phyloP scores from a whole-genome alignment of 2,888 invertebrate species.

The Microctonus brassicae region DNA sequence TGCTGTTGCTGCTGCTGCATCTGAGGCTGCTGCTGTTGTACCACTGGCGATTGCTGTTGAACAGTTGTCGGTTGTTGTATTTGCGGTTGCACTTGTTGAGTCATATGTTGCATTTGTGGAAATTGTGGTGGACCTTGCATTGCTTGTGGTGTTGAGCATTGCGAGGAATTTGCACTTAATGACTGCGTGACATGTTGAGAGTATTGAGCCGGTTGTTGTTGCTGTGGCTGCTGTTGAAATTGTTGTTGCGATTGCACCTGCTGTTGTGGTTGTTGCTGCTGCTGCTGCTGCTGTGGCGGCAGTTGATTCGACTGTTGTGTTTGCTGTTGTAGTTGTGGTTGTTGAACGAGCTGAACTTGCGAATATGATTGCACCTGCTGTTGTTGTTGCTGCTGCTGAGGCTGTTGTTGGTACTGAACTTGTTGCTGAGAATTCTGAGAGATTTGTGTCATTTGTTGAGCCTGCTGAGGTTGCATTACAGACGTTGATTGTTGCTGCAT shows the following conservation, averaged over 20 bases:
- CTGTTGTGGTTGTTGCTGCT: constrained; percentile 54
- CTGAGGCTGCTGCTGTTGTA: constrained; percentile 72
- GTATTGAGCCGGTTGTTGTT: constrained; percentile 59
- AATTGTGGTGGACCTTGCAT: constrained; percentile 65
- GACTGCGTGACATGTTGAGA: constrained; percentile 57
- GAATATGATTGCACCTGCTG: constrained; percentile 59
- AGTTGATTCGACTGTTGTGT: constrained; percentile 71
- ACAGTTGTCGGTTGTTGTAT: constrained; percentile 67
- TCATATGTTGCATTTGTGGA: constrained; percentile 56
- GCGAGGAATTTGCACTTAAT: constrained; percentile 59
- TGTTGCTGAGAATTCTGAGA: constrained; percentile 54
- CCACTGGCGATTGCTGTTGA: constrained; percentile 68
- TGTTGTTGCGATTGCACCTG: too few relatives aligned
- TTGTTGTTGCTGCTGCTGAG: constrained; percentile 56
- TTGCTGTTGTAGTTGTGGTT: constrained; percentile 58
- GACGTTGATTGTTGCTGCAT: constrained; percentile 62
- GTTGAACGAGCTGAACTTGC: constrained; percentile 67
- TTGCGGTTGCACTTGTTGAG: constrained; percentile 40
- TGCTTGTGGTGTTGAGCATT: constrained; percentile 66
- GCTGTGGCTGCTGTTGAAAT: constrained; percentile 66
- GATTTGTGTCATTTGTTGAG: constrained; percentile 61
- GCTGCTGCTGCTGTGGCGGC: constrained; percentile 54
- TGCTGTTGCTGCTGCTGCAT: constrained; percentile 69
- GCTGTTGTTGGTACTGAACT: constrained; percentile 47
- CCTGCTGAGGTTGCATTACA: constrained; percentile 63